Conservation (phyloP, 2,797 vertebrate genomes). For the Danio tinwini region DNA sequence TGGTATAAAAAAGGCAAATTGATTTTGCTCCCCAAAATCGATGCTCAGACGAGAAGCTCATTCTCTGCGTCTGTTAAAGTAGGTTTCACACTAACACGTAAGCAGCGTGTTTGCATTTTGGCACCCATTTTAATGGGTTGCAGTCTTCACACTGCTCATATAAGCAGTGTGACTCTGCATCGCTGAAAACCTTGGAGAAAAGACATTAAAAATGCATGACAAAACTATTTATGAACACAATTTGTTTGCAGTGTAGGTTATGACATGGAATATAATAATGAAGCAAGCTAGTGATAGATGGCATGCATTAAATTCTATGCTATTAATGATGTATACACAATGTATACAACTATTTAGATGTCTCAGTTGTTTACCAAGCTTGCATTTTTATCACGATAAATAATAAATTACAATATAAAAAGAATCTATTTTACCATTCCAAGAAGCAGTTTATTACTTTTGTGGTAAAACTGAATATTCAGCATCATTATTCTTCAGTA, state of each 20-base stretch:
- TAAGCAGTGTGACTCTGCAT: conserved; percentile 9
- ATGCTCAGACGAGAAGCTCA: conserved; percentile 30
- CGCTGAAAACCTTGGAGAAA: conserved; percentile 10
- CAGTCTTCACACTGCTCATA: background rate
- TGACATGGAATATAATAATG: background rate
- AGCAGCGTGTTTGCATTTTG: conserved; percentile 5
- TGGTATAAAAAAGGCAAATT: conserved; percentile 42
- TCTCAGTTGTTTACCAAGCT: no score
- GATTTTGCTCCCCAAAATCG: conserved; percentile 38
- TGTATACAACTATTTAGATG: no score
- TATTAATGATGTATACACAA: background rate
- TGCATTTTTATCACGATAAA: background rate
- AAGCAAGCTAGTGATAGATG: background rate
- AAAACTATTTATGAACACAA: background rate
- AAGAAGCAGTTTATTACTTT: background rate
- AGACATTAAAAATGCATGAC: background rate
- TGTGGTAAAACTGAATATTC: background rate
- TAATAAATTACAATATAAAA: background rate
- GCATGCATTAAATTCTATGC: background rate
- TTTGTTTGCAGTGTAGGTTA: background rate
- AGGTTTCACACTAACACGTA: conserved; percentile 28
- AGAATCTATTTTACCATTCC: background rate
- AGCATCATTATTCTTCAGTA: background rate
- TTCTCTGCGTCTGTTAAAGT: conserved; percentile 34
- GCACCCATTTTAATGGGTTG: conserved; percentile 19